phyloP scores from a whole-genome alignment of 2,113 vertebrate species.

The Neomonachus schauinslandi region DNA sequence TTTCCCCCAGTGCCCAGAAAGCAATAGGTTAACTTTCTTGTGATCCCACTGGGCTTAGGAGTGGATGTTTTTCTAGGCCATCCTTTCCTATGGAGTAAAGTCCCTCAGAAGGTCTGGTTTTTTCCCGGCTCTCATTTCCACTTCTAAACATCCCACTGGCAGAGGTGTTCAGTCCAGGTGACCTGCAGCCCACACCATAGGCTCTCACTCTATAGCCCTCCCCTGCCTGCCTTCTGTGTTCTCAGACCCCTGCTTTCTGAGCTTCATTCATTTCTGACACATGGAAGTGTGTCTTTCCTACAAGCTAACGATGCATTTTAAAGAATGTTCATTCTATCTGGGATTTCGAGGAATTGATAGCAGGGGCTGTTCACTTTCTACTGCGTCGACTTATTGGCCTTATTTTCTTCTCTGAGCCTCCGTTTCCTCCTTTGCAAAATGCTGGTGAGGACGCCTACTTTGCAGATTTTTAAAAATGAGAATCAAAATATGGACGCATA shows the following conservation, averaged over 20 bases:
- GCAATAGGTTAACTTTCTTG: background rate
- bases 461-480: background rate
- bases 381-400: background rate
- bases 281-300: background rate
- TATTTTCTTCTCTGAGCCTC: background rate
- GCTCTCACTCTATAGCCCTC: accelerated
- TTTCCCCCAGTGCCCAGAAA: accelerated
- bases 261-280: background rate
- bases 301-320: background rate
- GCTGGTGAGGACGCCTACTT: background rate
- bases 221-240: background rate
- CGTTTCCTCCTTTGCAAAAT: background rate
- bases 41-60: background rate
- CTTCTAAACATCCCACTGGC: accelerated
- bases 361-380: background rate
- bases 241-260: background rate
- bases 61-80: background rate
- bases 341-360: background rate
- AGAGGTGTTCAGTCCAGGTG: accelerated
- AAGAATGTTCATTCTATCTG: background rate
- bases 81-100: background rate
- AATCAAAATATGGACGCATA: background rate
- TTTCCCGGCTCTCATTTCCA: background rate
- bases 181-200: accelerated
- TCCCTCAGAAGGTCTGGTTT: background rate